phyloP scores from a whole-genome alignment of 2,888 invertebrate genomes.

The Sicus ferrugineus region DNA sequence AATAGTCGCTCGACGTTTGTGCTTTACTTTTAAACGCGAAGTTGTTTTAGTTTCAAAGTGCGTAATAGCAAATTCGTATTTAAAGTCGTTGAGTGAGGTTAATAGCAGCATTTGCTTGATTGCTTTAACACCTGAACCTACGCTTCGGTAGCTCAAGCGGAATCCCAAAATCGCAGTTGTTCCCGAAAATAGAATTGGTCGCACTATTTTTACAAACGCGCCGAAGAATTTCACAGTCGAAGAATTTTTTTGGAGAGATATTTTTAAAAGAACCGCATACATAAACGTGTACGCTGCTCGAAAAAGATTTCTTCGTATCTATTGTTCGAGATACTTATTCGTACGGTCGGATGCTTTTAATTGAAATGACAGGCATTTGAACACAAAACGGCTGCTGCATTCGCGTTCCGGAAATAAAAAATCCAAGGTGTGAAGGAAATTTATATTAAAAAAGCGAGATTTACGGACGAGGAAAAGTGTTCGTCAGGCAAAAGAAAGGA shows the following conservation, averaged over 20 bases:
- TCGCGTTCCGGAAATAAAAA: slow-evolving; percentile 18
- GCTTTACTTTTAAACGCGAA: neutral
- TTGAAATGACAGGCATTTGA: neutral
- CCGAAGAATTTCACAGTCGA: neutral
- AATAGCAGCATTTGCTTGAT: neutral
- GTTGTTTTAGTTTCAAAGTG: neutral
- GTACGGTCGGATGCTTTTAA: neutral
- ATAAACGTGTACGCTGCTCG: neutral
- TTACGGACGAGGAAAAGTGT: neutral
- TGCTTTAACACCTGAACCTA: slow-evolving; percentile 13
- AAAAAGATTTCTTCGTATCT: neutral
- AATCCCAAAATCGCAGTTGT: slow-evolving; percentile 5
- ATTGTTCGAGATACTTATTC: neutral
- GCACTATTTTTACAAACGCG: slow-evolving; percentile 24
- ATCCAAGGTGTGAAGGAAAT: slow-evolving; percentile 14
- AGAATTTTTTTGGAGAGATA: slow-evolving; percentile 32
- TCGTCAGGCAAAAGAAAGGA: neutral
- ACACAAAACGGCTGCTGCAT: slow-evolving; percentile 17
- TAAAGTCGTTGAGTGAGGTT: neutral
- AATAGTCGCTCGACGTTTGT: neutral
- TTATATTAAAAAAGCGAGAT: neutral
- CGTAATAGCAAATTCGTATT: neutral
- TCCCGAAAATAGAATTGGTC: slow-evolving; percentile 30
- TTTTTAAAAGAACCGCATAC: slow-evolving; percentile 22
- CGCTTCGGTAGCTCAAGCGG: slow-evolving; percentile 19